Base-by-base conservation (phyloP, 2,888 invertebrate genomes). In the Podabrus alpinus region DNA sequence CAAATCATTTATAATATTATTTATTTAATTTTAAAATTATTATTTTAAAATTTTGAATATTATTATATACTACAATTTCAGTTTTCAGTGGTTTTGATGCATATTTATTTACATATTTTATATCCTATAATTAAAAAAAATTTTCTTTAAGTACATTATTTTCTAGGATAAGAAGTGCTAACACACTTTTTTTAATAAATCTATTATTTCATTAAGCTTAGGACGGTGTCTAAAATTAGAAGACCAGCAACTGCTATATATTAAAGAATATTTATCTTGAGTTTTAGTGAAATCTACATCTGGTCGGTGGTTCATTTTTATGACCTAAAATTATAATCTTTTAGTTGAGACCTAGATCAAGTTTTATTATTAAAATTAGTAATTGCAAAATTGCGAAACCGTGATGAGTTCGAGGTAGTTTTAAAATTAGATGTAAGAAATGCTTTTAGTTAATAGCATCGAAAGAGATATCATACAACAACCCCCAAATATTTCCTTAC, bases 161-260 rank as follows among this genome's bases (percentile, higher is more conserved):
- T n/a, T 45, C n/a, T 45, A 45, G 5, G 0, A 45, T n/a, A 45
- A 45, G 5, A n/a, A 45, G 7, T 13, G 1, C n/a, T 45, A 5
- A n/a, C n/a, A n/a, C 9, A 45, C 7, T 9, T n/a, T n/a, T 10
- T 59, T 67, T 29, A 75, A 60, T 66, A 15, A 66, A 62, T 25
- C 7, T 0, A 73, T 68, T 61, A 76, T 60, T 59, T 68, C 62
- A 7, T n/a, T 59, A 13, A 74, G 29, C 15, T 60, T 68, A 9
- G 78, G 78, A 17, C 79, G 68, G 9, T 75, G 68, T 10, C 61
- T 25, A 15, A 75, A 72, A 64, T 74, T 21, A 17, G 69, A 69
- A n/a, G 75, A 72, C 79, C 79, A 79, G 66, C 79, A 79, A 7
- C 59, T 68, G 9, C 62, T 45, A 16, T 76, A 79, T 29, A 79